Conservation (phyloP, 2,113 vertebrate genomes). For the Salminus brasiliensis region DNA sequence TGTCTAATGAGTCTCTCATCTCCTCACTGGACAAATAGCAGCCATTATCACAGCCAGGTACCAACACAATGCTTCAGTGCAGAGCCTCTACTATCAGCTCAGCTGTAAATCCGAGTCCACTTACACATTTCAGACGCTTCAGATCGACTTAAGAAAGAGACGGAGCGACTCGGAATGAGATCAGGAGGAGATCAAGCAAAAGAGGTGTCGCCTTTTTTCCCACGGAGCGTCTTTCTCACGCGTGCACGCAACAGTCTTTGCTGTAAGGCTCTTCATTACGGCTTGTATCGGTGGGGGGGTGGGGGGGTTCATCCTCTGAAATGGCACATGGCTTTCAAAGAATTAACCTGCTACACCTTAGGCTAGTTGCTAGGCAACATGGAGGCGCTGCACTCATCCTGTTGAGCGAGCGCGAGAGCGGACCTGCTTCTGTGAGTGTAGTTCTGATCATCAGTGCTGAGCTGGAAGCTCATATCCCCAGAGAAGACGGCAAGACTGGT, state of each 20-base stretch:
- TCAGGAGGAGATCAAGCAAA: conserved; percentile 17
- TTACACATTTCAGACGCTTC: conserved; percentile 30
- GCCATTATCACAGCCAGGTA: conserved; percentile 36
- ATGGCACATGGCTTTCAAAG: conserved; percentile 70
- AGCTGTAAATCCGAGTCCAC: conserved; percentile 5
- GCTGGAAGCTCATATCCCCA: conserved; percentile 11
- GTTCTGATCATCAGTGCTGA: background rate
- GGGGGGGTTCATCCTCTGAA: conserved; percentile 57
- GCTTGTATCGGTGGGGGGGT: conserved; percentile 18
- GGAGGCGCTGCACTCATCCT: conserved; percentile 61
- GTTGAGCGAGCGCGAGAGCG: conserved; percentile 59
- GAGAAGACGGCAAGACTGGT: background rate
- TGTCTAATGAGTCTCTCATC: conserved; percentile 48
- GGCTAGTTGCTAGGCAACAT: conserved; percentile 77
- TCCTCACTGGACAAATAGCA: conserved; percentile 30
- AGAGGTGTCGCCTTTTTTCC: background rate
- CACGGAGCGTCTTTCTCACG: background rate
- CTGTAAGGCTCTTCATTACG: conserved; percentile 25
- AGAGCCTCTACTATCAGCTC: background rate
- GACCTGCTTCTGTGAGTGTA: conserved; percentile 39
- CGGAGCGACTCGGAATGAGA: conserved; percentile 4
- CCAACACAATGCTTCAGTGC: background rate
- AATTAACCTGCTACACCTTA: conserved; percentile 76
- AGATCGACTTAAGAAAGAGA: conserved; percentile 22
- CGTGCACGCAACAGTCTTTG: background rate